phyloP scores from a whole-genome alignment of 2,113 vertebrate genomes.

The Prochilodus magdalenae region DNA sequence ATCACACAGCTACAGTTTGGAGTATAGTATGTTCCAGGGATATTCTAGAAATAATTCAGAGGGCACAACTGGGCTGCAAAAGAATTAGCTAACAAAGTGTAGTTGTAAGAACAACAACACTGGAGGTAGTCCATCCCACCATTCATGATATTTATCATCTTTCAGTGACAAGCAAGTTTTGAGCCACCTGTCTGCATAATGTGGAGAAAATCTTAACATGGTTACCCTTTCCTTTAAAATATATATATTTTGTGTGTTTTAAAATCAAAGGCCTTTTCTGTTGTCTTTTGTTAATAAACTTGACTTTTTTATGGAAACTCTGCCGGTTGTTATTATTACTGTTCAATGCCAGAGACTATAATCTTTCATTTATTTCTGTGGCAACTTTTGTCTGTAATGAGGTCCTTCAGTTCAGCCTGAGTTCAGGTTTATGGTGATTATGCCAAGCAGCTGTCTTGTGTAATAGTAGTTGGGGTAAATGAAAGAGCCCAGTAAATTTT shows the following conservation, averaged over 20 bases:
- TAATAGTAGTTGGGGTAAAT: conserved; percentile 16
- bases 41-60: neutral
- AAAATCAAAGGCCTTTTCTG: conserved; percentile 6
- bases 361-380: neutral
- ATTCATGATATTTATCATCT: neutral
- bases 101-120: neutral
- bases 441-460: conserved; percentile 18
- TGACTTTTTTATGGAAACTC: neutral
- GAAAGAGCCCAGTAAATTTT: conserved; percentile 15
- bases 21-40: neutral
- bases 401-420: neutral
- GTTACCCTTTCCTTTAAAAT: neutral
- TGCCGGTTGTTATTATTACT: neutral
- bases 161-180: neutral
- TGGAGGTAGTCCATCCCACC: neutral
- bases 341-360: neutral
- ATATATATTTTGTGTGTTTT: conserved; percentile 18
- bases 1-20: conserved; percentile 5
- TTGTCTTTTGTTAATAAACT: conserved; percentile 41
- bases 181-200: neutral
- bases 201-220: neutral
- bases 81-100: too few species aligned
- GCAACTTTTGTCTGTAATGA: neutral
- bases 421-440: conserved; percentile 6
- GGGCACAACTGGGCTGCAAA: neutral